phyloP scores from a whole-genome alignment of 2,888 invertebrate genomes.

The Rotaria socialis region DNA sequence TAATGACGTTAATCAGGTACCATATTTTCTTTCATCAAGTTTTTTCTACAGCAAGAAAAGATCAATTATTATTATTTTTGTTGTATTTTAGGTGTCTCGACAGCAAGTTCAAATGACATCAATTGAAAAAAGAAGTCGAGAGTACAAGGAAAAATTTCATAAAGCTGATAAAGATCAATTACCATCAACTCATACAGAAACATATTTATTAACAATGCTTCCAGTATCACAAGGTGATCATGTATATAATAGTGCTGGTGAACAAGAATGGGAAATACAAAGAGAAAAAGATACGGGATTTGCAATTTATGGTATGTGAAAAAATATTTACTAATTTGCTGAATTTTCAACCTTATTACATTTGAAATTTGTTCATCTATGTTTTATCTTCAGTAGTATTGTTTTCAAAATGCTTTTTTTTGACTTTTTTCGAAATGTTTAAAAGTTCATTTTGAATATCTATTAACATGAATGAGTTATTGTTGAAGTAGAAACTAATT shows the following conservation, averaged over 20 bases:
- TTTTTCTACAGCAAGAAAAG: no score
- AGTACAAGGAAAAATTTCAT: background rate
- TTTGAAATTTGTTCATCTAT: no score
- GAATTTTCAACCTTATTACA: no score
- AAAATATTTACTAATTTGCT: no score
- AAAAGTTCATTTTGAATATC: no score
- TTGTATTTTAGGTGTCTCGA: background rate
- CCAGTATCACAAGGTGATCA: background rate
- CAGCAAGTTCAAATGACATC: background rate
- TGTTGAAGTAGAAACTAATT: no score
- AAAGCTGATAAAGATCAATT: background rate
- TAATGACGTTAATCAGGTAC: background rate
- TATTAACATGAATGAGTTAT: no score
- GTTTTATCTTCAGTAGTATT: no score
- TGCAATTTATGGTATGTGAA: background rate
- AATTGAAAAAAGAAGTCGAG: background rate
- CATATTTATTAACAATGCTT: background rate
- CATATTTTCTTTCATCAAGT: background rate
- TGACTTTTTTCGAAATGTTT: no score
- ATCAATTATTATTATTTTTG: no score
- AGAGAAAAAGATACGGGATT: background rate
- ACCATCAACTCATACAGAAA: background rate
- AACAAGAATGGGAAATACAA: conserved; percentile 32
- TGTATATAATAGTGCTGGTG: background rate
- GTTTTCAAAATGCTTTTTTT: no score